phyloP scores from a whole-genome alignment of 2,888 invertebrate species.

The Zygogramma bicolorata region DNA sequence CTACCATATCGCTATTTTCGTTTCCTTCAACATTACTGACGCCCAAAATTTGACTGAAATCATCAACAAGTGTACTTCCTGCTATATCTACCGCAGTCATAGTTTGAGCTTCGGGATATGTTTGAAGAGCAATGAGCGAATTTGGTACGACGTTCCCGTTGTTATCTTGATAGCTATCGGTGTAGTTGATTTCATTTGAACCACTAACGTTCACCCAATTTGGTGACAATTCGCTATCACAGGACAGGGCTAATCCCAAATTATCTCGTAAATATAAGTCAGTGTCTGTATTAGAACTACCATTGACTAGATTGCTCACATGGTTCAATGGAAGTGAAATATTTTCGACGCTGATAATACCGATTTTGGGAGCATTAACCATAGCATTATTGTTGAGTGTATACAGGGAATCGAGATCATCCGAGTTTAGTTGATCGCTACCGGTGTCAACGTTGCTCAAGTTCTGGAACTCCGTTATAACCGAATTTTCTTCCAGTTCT shows the following conservation, averaged over 20 bases:
- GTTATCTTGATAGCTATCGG: conserved; percentile 73
- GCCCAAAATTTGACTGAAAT: not conserved
- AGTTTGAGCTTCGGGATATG: conserved; percentile 66
- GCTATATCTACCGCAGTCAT: conserved; percentile 35
- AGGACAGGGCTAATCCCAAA: conserved; percentile 79
- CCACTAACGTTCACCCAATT: conserved; percentile 82
- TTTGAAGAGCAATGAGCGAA: conserved; percentile 77
- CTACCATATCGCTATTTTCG: not conserved
- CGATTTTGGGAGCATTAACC: conserved; percentile 53
- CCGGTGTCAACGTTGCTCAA: conserved; percentile 17
- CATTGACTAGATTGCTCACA: not conserved
- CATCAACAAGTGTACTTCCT: not conserved
- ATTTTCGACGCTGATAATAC: conserved; percentile 52
- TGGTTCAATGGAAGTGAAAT: not conserved
- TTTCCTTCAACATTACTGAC: not conserved
- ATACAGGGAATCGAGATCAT: not conserved
- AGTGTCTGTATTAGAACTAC: conserved; percentile 49
- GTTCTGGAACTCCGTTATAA: conserved; percentile 65
- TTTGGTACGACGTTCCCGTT: conserved; percentile 71
- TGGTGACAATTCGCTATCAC: conserved; percentile 80
- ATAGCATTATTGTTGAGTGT: conserved; percentile 36
- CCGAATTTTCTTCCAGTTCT: conserved; percentile 63
- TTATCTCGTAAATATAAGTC: conserved; percentile 70
- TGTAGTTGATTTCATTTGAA: conserved; percentile 69
- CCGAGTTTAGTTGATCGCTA: not conserved